Base-by-base conservation (phyloP, 2,888 invertebrate species). In the Lathronympha strigana region DNA sequence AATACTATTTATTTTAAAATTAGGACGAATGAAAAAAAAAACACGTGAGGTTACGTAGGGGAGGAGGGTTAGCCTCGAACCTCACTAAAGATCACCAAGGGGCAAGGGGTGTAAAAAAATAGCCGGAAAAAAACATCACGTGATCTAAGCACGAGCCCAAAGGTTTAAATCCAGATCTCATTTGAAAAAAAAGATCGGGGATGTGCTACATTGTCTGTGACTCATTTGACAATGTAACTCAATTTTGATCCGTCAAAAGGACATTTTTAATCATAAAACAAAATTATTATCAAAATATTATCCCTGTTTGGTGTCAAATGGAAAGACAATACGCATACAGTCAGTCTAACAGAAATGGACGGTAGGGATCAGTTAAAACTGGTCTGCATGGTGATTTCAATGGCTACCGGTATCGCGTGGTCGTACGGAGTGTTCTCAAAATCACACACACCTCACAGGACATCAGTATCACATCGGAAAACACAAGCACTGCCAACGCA, bases 391-490 rank as follows among this genome's bases (percentile, higher is more conserved):
- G 79, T 81, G 2, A 66, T 85, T 62, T 82, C 88, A 4, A 82
- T 88, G 84, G 69, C 80, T 6, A 75, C 84, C n/a, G 75, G 82
- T 40, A 63, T 89, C 8, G 82, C 80, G 11, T 89, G 86, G 70
- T 86, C 88, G 1, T 88, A 74, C 62, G 87, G 88, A 9, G 66
- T 84, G 58, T 74, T 84, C 57, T 72, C 77, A 43, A 13, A 74
- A 49, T 76, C n/a, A n/a, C n/a, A 79, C 0, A 49, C 63, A n/a
- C 70, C 70, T 55, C 69, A 71, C 17, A 71, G 66, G 60, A 64
- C 62, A 36, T 60, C 68, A 23, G 49, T 36, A 23, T 13, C 33
- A 45, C 51, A n/a, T 15, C 38, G 21, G 4, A 28, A 23, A 38
- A 36, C 28, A 11, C 11, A 38, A 25, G 43, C 8, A 13, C 23